These are phyloP conservation scores for Sebastes cheni DNA, from an alignment of 2,797 vertebrate genomes.

Conservation along the genomic window DNA sequence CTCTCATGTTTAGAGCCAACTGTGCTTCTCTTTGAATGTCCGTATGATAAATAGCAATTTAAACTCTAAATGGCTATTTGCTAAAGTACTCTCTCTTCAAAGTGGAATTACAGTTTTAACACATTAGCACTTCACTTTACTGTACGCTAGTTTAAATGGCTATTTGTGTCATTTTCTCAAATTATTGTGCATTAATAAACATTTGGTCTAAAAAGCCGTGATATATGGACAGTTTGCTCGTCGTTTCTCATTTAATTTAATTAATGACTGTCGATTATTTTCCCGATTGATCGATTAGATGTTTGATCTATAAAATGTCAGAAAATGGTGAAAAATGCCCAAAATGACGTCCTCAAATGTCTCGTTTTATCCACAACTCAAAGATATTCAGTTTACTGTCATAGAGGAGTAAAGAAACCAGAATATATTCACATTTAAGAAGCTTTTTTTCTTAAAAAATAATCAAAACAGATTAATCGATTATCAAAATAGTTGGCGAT, in stretches of 20 bases:
- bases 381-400: no score
- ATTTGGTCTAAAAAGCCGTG: background rate
- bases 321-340: no score
- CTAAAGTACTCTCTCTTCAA: slow-evolving; percentile 26
- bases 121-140: slow-evolving; percentile 11
- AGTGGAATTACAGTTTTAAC: slow-evolving; percentile 46
- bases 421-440: no score
- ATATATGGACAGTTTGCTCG: background rate
- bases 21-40: slow-evolving; percentile 52
- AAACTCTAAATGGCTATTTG: slow-evolving; percentile 44
- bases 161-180: background rate
- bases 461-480: no score
- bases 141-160: background rate
- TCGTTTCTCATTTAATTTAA: background rate
- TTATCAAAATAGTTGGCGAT: no score
- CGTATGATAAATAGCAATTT: slow-evolving; percentile 59
- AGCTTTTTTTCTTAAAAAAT: no score
- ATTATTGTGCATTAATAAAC: background rate
- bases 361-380: no score
- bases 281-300: no score
- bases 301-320: no score
- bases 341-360: no score
- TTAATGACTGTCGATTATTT: no score
- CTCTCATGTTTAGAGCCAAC: slow-evolving; percentile 60
- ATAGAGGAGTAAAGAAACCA: no score